Conservation (phyloP, 2,113 vertebrate species). For the Merops nubicus region DNA sequence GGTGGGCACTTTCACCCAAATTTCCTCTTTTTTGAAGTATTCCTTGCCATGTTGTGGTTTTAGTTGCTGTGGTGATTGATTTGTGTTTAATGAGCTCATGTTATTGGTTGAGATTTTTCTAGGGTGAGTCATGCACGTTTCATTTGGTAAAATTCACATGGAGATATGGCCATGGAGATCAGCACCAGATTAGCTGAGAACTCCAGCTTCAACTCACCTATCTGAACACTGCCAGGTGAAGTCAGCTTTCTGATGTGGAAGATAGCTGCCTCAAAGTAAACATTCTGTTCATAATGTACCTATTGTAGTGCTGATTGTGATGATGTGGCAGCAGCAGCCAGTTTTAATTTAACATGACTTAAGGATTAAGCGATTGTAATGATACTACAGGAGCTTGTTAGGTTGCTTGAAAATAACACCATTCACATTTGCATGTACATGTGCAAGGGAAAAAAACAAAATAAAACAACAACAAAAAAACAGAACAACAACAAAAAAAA, state of each 20-base stretch:
- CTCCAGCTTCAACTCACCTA: constrained; percentile 33
- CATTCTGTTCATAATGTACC: constrained; percentile 38
- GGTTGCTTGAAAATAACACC: constrained; percentile 19
- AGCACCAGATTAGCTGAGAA: constrained; percentile 28
- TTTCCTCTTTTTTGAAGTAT: background rate
- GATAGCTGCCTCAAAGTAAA: constrained; percentile 59
- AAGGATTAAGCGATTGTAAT: background rate
- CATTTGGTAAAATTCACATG: constrained; percentile 16
- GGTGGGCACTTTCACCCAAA: constrained; percentile 34
- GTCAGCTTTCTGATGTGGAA: constrained; percentile 50
- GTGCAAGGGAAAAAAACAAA: background rate
- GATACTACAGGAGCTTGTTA: constrained; percentile 29
- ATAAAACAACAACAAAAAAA: background rate
- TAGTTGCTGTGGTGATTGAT: constrained; percentile 48
- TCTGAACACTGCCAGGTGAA: constrained; percentile 45
- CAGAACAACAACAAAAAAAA: background rate
- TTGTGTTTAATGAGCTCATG: constrained; percentile 58
- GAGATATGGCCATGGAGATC: constrained; percentile 55
- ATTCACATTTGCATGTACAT: constrained; percentile 5
- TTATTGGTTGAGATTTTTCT: constrained; percentile 66
- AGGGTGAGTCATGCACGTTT: constrained; percentile 40
- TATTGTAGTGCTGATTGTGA: constrained; percentile 49
- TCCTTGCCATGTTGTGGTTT: constrained; percentile 9
- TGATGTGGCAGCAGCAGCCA: background rate
- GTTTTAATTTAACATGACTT: constrained; percentile 66